phyloP scores from a whole-genome alignment of 2,888 invertebrate genomes.

The Noctuana brunneofusca region DNA sequence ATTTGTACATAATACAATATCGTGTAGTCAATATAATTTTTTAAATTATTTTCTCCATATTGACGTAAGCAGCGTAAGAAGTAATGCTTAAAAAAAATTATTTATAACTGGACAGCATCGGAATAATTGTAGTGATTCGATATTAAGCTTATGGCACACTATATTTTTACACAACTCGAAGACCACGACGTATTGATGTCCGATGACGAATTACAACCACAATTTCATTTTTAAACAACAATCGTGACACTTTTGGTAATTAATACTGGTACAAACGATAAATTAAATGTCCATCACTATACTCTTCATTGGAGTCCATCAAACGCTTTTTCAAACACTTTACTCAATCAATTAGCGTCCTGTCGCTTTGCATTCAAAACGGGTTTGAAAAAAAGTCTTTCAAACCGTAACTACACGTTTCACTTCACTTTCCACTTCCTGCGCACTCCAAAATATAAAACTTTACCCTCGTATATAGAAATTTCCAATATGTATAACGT shows the following conservation, averaged over 20 bases:
- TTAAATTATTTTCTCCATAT: neutral
- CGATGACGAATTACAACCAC: conserved; percentile 3
- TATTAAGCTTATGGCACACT: conserved; percentile 15
- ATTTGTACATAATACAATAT: no score
- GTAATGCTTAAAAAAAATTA: neutral
- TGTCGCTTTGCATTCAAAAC: conserved; percentile 5
- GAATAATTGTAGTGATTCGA: conserved; percentile 24
- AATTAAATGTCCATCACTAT: conserved; percentile 6
- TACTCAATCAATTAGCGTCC: conserved; percentile 10
- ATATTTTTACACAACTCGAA: conserved; percentile 16
- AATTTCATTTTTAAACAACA: conserved; percentile 10
- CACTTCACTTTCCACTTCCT: neutral
- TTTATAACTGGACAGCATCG: conserved; percentile 14
- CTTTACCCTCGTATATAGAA: neutral
- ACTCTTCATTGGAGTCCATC: neutral
- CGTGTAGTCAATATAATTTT: no score
- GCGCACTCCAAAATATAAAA: conserved; percentile 10
- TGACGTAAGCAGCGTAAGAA: neutral
- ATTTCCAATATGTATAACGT: conserved; percentile 9
- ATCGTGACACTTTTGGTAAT: conserved; percentile 17
- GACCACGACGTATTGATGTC: conserved; percentile 24
- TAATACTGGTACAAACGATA: conserved; percentile 36
- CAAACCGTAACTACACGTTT: conserved; percentile 1
- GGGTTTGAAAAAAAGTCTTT: conserved; percentile 11
- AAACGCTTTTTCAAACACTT: neutral